Evolutionary conservation across 2,888 invertebrate genomes (phyloP).

Genomic region (Abrostola tripartita): DNA sequence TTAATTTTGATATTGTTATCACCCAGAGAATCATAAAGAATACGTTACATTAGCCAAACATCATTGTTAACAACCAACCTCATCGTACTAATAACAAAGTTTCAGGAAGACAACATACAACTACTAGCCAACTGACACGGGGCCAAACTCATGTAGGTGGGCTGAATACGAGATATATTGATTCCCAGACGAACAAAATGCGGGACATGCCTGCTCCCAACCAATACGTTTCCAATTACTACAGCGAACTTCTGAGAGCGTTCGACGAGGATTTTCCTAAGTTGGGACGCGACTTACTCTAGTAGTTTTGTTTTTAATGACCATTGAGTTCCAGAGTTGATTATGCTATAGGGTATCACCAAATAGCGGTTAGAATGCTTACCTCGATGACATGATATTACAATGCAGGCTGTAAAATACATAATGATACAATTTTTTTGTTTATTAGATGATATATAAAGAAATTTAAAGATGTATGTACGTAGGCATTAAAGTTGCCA

Average conservation of each 20-base stretch:
- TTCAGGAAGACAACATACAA: conserved; percentile 47
- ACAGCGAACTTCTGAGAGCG: conserved; percentile 52
- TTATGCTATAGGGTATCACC: conserved; percentile 8
- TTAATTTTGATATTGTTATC: too few relatives aligned
- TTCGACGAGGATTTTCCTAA: conserved; percentile 40
- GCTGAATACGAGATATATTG: conserved; percentile 60
- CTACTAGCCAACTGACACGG: conserved; percentile 50
- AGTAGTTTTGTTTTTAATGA: conserved; percentile 54
- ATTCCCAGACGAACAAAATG: conserved; percentile 50
- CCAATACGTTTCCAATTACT: conserved; percentile 68
- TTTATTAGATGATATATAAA: too few relatives aligned
- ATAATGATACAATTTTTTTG: too few relatives aligned
- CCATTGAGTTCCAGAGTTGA: conserved; percentile 24
- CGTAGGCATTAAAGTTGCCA: too few relatives aligned
- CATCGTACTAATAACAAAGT: conserved; percentile 49
- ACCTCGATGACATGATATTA: too few relatives aligned
- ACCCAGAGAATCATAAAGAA: too few relatives aligned
- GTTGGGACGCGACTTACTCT: conserved; percentile 35
- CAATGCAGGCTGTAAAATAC: too few relatives aligned
- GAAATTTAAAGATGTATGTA: too few relatives aligned
- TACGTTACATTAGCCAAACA: background rate
- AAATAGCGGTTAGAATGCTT: background rate
- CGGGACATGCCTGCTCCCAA: conserved; percentile 30
- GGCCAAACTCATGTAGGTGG: conserved; percentile 38
- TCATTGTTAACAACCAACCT: conserved; percentile 9